These are phyloP conservation scores for Fistularia tabacaria DNA, from an alignment of 2,797 vertebrate genomes.

Conservation along the genomic window DNA sequence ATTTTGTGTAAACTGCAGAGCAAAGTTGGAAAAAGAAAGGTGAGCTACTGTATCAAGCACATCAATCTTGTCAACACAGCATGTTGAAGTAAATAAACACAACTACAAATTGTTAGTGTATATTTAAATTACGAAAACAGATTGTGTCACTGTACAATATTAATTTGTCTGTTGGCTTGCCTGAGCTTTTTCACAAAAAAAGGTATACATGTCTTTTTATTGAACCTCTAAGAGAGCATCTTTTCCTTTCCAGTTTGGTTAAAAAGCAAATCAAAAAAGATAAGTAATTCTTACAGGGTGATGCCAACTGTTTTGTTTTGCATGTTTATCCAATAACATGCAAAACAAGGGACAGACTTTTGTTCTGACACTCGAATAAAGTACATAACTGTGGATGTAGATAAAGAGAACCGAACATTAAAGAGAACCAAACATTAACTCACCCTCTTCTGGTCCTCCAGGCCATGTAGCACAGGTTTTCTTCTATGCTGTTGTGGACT, in stretches of 20 bases:
- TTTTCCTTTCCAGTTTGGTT: too few species aligned
- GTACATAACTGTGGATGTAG: not conserved
- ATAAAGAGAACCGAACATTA: not conserved
- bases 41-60: slow-evolving; percentile 26
- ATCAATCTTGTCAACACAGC: slow-evolving; percentile 35
- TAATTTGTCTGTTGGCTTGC: not conserved
- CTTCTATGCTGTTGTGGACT: slow-evolving; percentile 86
- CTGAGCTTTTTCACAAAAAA: too few species aligned
- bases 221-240: too few species aligned
- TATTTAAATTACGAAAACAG: not conserved
- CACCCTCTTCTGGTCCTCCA: slow-evolving; percentile 98
- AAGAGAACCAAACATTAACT: slow-evolving; percentile 58
- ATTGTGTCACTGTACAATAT: not conserved
- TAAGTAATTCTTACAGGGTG: too few species aligned
- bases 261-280: too few species aligned
- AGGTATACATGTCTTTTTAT: too few species aligned
- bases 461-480: slow-evolving; percentile 86
- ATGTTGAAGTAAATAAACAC: slow-evolving; percentile 28
- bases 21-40: slow-evolving; percentile 32
- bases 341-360: too few species aligned
- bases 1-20: slow-evolving; percentile 35
- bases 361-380: not conserved
- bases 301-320: too few species aligned
- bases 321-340: too few species aligned
- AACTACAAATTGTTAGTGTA: slow-evolving; percentile 32